A percentile compares a stretch with the other conserved stretches of the same genome.
These are phyloP conservation scores for Poicephalus meyeri DNA, from an alignment of 2,113 vertebrate species.

Conservation along the genomic window DNA sequence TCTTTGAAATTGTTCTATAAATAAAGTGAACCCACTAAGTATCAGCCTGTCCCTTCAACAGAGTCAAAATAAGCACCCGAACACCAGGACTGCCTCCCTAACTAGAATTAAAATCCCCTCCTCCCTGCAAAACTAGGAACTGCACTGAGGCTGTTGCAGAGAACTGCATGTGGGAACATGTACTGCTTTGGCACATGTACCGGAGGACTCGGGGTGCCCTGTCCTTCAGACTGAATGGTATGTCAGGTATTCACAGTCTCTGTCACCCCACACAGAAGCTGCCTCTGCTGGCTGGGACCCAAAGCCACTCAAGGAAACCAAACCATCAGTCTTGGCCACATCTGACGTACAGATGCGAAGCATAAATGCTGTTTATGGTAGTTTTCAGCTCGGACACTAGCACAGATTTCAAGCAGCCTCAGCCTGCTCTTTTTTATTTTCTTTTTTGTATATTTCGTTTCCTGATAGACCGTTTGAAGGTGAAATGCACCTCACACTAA, in stretches of 20 bases:
- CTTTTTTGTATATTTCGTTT: not conserved
- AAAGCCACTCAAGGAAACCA: not conserved
- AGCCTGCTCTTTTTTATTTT: too few species aligned
- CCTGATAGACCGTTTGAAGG: not conserved
- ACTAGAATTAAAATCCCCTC: not conserved
- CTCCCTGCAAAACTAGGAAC: not conserved
- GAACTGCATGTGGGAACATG: accelerated
- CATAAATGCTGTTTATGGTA: not conserved
- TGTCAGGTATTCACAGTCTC: accelerated
- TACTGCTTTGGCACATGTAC: accelerated
- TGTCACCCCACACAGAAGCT: accelerated
- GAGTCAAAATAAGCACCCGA: not conserved
- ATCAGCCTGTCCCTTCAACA: not conserved
- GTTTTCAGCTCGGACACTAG: not conserved
- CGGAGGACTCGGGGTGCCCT: accelerated
- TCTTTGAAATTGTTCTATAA: not conserved
- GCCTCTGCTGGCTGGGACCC: not conserved
- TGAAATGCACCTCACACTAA: not conserved
- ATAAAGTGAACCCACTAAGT: not conserved
- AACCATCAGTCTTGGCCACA: not conserved
- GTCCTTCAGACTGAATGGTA: accelerated
- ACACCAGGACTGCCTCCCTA: not conserved
- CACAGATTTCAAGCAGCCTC: not conserved
- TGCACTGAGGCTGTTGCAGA: accelerated
- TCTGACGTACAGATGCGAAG: accelerated